A percentile compares a stretch with the other conserved stretches of the same genome.
These are phyloP conservation scores for Drosophila eugracilis DNA, from an alignment of 1,140 invertebrate species.

Conservation along the genomic window DNA sequence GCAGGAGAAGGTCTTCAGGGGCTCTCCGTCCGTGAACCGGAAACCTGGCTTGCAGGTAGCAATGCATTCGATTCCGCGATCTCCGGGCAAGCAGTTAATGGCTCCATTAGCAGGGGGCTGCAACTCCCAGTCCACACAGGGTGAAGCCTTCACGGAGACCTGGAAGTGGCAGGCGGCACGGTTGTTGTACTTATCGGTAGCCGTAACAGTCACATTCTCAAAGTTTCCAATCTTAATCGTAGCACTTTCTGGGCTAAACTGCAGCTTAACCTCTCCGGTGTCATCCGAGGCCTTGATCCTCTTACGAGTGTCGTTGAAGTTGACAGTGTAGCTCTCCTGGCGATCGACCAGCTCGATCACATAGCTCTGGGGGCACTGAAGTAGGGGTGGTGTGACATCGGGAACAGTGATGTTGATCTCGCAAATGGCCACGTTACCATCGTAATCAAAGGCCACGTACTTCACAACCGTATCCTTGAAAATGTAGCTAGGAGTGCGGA, in stretches of 20 bases:
- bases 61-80: conserved; percentile 92
- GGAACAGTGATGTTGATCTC: conserved; percentile 97
- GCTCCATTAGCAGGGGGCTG: conserved; percentile 94
- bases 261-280: conserved; percentile 93
- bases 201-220: conserved; percentile 97
- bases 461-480: conserved; percentile 97
- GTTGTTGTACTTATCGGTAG: conserved; percentile 95
- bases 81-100: conserved; percentile 93
- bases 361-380: conserved; percentile 98
- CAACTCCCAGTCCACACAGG: conserved; percentile 97
- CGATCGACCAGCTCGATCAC: conserved; percentile 96
- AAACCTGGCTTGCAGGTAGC: conserved; percentile 96
- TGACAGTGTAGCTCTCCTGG: conserved; percentile 95
- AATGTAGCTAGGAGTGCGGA: conserved; percentile 94
- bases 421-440: conserved; percentile 98
- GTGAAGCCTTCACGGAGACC: conserved; percentile 95
- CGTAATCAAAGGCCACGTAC: conserved; percentile 98
- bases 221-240: conserved; percentile 95
- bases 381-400: conserved; percentile 96
- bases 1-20: conserved; percentile 94
- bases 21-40: conserved; percentile 95
- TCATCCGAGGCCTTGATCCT: conserved; percentile 95
- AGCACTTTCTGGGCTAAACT: conserved; percentile 93
- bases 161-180: conserved; percentile 97
- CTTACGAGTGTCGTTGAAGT: conserved; percentile 96